Evolutionary conservation across 2,888 invertebrate species (phyloP).

Genomic region (Ectemnius lituratus): DNA sequence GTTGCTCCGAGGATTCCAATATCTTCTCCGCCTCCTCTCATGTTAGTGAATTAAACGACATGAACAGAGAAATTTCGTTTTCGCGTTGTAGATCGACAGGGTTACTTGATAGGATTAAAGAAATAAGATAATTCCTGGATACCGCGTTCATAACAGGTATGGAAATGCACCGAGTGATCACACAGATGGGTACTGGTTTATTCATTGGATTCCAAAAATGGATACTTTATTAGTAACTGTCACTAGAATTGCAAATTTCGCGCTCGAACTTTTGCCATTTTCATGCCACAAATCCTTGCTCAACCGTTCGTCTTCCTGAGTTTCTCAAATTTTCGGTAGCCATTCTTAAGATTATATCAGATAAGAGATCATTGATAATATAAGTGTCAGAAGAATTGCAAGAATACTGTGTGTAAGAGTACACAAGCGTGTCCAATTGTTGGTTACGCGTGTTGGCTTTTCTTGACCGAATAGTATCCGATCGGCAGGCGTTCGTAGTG

Average conservation of each 20-base stretch:
- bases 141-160: not conserved
- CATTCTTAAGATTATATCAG: too few relatives aligned
- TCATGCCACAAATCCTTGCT: too few relatives aligned
- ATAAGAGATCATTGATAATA: too few relatives aligned
- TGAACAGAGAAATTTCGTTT: conserved; percentile 28
- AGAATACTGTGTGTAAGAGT: too few relatives aligned
- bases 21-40: conserved; percentile 11
- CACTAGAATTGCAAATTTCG: conserved; percentile 4
- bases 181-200: not conserved
- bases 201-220: not conserved
- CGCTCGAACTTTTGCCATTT: too few relatives aligned
- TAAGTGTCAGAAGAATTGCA: too few relatives aligned
- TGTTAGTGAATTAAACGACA: conserved; percentile 34
- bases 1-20: conserved; percentile 9
- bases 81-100: too few relatives aligned
- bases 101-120: conserved; percentile 12
- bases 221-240: not conserved
- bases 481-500: not conserved
- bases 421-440: too few relatives aligned
- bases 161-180: conserved; percentile 1
- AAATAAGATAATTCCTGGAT: conserved; percentile 4
- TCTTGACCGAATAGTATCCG: not conserved
- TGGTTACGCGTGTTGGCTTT: not conserved
- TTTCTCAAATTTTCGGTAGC: too few relatives aligned
- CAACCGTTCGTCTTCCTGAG: too few relatives aligned